These are phyloP conservation scores for Unio pictorum DNA, from an alignment of 2,888 invertebrate genomes.

Conservation along the genomic window DNA sequence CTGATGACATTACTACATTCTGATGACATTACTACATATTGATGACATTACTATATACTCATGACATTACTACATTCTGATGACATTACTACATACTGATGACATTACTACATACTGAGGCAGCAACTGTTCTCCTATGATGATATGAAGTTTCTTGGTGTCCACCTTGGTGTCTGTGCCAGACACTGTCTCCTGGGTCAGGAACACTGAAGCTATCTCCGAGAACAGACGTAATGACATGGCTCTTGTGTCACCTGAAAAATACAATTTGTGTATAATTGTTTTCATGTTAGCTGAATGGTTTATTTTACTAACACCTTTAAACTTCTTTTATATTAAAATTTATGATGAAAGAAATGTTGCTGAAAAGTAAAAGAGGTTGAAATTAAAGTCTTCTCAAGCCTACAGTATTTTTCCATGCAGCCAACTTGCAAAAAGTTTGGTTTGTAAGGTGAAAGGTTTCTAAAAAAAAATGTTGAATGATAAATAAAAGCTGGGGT, in stretches of 20 bases:
- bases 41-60: too few relatives aligned
- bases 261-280: not conserved
- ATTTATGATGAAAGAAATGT: not conserved
- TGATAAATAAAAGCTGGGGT: too few relatives aligned
- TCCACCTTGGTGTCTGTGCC: slow-evolving; percentile 41
- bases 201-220: slow-evolving; percentile 64
- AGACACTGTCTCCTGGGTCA: slow-evolving; percentile 56
- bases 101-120: slow-evolving; percentile 61
- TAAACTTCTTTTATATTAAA: not conserved
- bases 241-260: slow-evolving; percentile 62
- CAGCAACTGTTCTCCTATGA: slow-evolving; percentile 62
- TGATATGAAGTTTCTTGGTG: slow-evolving; percentile 53
- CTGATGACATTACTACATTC: too few relatives aligned
- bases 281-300: not conserved
- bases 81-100: too few relatives aligned
- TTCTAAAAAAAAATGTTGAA: too few relatives aligned
- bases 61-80: too few relatives aligned
- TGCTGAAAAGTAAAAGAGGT: too few relatives aligned
- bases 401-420: too few relatives aligned
- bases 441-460: too few relatives aligned
- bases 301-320: not conserved
- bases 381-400: too few relatives aligned
- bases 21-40: too few relatives aligned
- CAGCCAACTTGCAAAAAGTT: too few relatives aligned
- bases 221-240: slow-evolving; percentile 65